A percentile compares a stretch with the other conserved stretches of the same genome.
phyloP scores from a whole-genome alignment of 2,113 vertebrate species.

The Peromyscus leucopus region DNA sequence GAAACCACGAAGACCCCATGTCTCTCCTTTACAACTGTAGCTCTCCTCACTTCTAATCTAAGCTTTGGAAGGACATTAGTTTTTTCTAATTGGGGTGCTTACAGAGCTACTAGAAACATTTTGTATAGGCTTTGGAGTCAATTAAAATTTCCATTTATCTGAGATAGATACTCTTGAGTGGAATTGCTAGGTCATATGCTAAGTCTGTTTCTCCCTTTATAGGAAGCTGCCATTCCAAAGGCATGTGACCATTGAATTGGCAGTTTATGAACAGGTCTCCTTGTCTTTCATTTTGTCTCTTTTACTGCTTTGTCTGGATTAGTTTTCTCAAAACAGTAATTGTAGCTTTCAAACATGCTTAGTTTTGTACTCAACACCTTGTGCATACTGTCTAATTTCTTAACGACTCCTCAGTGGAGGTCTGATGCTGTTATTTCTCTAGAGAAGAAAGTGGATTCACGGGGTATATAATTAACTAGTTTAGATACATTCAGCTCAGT shows the following conservation, averaged over 20 bases:
- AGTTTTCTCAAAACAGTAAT: slow-evolving; percentile 32
- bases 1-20: neutral
- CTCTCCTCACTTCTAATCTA: too few species aligned
- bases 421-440: neutral
- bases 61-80: neutral
- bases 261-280: neutral
- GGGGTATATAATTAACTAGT: neutral
- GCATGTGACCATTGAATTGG: neutral
- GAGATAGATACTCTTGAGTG: neutral
- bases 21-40: neutral
- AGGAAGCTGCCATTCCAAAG: neutral
- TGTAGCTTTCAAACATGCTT: neutral
- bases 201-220: neutral
- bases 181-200: neutral
- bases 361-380: neutral
- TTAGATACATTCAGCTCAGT: neutral
- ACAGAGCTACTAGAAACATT: neutral
- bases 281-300: neutral
- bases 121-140: neutral
- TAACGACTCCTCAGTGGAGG: neutral
- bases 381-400: neutral
- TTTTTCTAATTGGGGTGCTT: neutral
- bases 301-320: neutral
- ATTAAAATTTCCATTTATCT: neutral
- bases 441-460: slow-evolving; percentile 40